Evolutionary conservation across 2,888 invertebrate species (phyloP), one percentile per base, ranked within the genome.

Genomic region (Stomorhina lunata): DNA sequence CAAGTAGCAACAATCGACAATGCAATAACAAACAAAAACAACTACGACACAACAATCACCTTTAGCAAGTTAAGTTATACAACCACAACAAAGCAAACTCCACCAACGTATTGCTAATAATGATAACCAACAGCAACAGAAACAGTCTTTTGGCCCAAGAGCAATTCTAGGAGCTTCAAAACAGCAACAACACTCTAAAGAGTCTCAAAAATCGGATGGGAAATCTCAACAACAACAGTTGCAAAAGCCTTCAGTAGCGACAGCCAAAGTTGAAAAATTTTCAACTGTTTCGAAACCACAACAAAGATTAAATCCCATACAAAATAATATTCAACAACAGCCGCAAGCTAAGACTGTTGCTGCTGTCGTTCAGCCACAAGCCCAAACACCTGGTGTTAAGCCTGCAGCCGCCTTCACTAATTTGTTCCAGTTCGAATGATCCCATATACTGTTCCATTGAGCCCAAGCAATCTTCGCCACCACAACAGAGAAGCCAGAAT

Each of bases 401-500:
- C 15, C 72, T 81, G 55, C 87, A 87, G 1, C 87, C 89, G 0
- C 88, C 88, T 0, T 90, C 91, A 22, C 65, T 89, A 0, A 88
- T 90, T 12, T 89, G 90, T 22, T 89, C 90, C 1, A 65, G 85
- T 2, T 71, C 82, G n/a, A 88, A 88, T 15, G 91, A 91, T 88
- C 91, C 91, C 63, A 91, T 91, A 48, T 91, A 91, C 77, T 91
- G 91, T 57, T 91, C 91, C 61, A 91, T 91, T 32, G 91, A 91
- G 81, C 88, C 90, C 29, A 90, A 89, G 55, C 89, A 88, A 69
- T 71, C 86, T 34, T 86, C 87, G 0, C 87, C 85, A 17, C 84
- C 86, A 0, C 72, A 79, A 17, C 57, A 80, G 55, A 43, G 72
- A 40, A 20, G 69, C 3, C 76, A 65, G 6, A 53, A 25, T 6